Evolutionary conservation across 2,888 invertebrate genomes (phyloP).

Genomic region (Epirrhoe tristata): DNA sequence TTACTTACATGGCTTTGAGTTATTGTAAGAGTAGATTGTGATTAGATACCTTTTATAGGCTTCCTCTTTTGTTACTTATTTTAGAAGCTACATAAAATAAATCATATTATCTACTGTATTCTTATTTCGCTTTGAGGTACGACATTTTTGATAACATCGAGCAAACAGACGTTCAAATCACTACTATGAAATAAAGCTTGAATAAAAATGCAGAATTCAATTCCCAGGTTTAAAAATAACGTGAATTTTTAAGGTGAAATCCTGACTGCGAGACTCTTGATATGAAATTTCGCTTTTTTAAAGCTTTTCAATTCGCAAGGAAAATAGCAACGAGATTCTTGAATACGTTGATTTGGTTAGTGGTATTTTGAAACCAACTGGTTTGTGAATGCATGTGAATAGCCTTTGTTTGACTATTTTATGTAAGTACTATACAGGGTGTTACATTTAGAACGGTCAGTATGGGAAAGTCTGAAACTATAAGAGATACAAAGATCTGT

Average conservation of each 20-base stretch:
- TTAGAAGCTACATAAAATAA: conserved; percentile 10
- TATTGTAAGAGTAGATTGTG: conserved; percentile 39
- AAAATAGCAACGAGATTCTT: background rate
- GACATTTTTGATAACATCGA: background rate
- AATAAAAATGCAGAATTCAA: conserved; percentile 12
- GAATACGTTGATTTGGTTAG: background rate
- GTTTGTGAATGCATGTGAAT: background rate
- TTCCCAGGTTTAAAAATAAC: conserved; percentile 12
- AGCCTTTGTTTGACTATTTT: background rate
- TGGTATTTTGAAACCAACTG: background rate
- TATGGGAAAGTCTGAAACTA: no score
- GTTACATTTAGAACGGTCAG: no score
- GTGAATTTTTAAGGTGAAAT: conserved; percentile 6
- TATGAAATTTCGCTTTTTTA: conserved; percentile 9
- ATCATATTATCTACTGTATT: conserved; percentile 3
- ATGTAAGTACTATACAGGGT: no score
- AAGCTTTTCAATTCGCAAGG: conserved; percentile 3
- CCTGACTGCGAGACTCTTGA: conserved; percentile 20
- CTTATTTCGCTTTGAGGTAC: background rate
- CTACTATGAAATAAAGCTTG: background rate
- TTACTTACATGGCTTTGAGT: conserved; percentile 41
- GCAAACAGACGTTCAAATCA: background rate
- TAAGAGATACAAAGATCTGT: no score
- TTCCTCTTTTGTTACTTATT: conserved; percentile 24
- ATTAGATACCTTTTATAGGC: conserved; percentile 36